Evolutionary conservation across 2,797 vertebrate species (phyloP), one percentile per base, ranked within the genome.

Genomic region (Chlorospingus flavigularis): DNA sequence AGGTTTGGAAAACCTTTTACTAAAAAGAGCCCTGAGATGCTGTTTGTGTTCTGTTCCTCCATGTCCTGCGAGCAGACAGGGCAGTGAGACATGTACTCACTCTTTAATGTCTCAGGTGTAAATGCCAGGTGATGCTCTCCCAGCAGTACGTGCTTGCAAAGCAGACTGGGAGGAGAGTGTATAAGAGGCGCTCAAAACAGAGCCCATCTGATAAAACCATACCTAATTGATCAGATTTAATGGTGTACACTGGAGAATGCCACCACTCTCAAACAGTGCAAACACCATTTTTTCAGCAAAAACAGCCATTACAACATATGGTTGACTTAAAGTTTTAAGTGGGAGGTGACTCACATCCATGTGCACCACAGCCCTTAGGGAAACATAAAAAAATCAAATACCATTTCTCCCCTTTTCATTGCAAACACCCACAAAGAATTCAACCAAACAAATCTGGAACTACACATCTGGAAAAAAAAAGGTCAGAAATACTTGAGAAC

Each of bases 311-410:
- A 74, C 35, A 67, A 68, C 33, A 48, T 4, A 67, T 0, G 3
- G 6, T 18, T 30, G 12, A 50, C 37, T 53, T 91, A 70, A 73
- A 80, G 4, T 2, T 42, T 42, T 42, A 66, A 73, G 60, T 14
- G 11, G 53, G 26, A 92, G 16, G 25, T 57, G n/a, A 94, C 66
- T 83, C 51, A 48, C 48, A 70, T 48, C 53, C 40, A 45, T 0
- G 0, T 48, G 54, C 35, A 24, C 5, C 2, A 4, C 1, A 9
- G 50, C 20, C 26, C 19, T 43, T 13, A 28, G 24, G 28, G 26
- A 88, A 94, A 83, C 13, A 57, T 47, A 50, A 79, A 71, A 78
- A 75, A 37, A 53, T 40, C 30, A 70, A 72, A 48, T 8, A 26
- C 18, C 1, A 28, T 31, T 88, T 86, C 19, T 82, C 19, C 25